These are phyloP conservation scores for Turnix velox DNA, from an alignment of 2,113 vertebrate species.

Conservation along the genomic window DNA sequence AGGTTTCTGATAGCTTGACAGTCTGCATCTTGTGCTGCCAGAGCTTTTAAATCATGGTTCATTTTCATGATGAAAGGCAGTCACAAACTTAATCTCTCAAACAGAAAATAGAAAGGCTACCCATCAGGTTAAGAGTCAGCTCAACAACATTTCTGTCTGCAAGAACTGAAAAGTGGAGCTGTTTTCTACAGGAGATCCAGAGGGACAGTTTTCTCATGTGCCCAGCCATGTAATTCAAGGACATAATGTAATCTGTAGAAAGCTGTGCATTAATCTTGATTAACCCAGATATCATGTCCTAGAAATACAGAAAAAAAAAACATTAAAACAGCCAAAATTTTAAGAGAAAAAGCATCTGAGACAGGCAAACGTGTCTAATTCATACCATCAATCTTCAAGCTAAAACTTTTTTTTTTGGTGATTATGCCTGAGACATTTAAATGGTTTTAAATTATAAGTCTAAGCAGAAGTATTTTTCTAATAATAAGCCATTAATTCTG, in stretches of 20 bases:
- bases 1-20: not conserved
- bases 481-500: conserved; percentile 76
- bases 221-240: not conserved
- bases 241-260: not conserved
- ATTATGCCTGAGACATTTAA: conserved; percentile 44
- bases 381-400: not conserved
- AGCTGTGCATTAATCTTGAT: not conserved
- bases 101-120: not conserved
- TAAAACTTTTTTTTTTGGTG: conserved; percentile 32
- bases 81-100: not conserved
- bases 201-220: not conserved
- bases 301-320: not conserved
- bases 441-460: conserved; percentile 65
- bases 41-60: not conserved
- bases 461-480: conserved; percentile 64
- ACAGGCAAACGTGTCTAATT: not conserved
- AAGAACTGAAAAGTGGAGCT: not conserved
- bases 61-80: conserved; percentile 24
- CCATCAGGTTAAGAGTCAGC: not conserved
- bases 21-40: not conserved
- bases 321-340: not conserved
- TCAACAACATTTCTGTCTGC: not conserved
- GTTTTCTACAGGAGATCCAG: not conserved
- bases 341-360: not conserved
- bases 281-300: not conserved